Conservation (phyloP, 2,797 vertebrate species). For the Linurgus olivaceus region DNA sequence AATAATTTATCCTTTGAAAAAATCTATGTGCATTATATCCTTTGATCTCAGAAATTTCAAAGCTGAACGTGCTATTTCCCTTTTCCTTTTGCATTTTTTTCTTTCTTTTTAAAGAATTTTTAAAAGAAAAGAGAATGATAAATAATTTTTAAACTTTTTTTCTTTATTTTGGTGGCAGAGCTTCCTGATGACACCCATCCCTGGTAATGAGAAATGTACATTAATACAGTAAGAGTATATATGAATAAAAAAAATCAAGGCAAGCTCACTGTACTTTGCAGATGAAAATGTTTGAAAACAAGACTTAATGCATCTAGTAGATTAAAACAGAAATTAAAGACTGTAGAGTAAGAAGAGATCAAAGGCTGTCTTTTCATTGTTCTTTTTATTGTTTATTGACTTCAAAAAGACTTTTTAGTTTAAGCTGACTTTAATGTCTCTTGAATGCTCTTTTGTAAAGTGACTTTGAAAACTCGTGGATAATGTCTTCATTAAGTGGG, state of each 20-base stretch:
- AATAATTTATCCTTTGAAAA: conserved; percentile 80
- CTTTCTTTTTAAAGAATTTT: conserved; percentile 45
- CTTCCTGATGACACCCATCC: conserved; percentile 33
- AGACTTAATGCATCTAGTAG: conserved; percentile 74
- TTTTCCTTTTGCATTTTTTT: conserved; percentile 17
- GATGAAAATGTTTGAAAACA: conserved; percentile 73
- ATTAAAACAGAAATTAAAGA: conserved; percentile 85
- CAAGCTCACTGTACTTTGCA: conserved; percentile 59
- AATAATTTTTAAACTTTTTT: conserved; percentile 52
- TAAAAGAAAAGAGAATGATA: conserved; percentile 48
- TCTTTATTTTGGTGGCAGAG: conserved; percentile 1
- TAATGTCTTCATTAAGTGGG: conserved; percentile 83
- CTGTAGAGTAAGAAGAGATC: conserved; percentile 77
- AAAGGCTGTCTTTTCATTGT: conserved; percentile 82
- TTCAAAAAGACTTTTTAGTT: conserved; percentile 84
- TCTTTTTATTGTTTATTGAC: conserved; percentile 85
- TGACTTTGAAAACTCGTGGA: conserved; percentile 81
- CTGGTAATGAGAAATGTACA: conserved; percentile 55
- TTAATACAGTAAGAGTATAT: conserved; percentile 53
- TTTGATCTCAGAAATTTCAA: conserved; percentile 81
- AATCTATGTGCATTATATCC: conserved; percentile 80
- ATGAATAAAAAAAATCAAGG: conserved; percentile 61
- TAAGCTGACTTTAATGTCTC: conserved; percentile 84
- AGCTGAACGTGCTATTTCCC: conserved; percentile 61
- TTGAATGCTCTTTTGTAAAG: conserved; percentile 81